These are phyloP conservation scores for Australoheros scitulus DNA, from an alignment of 2,113 vertebrate genomes.

Conservation along the genomic window DNA sequence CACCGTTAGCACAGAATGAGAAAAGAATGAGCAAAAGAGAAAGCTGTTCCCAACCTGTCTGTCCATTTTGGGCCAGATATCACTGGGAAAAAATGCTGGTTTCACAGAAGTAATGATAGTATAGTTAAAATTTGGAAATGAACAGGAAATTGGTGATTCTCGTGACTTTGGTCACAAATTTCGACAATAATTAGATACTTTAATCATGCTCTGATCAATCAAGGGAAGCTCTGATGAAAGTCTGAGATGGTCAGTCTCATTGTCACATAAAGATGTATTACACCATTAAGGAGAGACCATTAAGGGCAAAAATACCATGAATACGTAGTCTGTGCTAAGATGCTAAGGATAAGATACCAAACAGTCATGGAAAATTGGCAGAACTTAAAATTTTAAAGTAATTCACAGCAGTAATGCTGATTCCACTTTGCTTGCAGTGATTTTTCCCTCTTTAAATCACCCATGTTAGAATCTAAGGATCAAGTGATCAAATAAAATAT, in stretches of 20 bases:
- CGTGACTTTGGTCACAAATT: not conserved
- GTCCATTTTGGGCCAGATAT: not conserved
- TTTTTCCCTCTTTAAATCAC: not conserved
- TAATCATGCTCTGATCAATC: not conserved
- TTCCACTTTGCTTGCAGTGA: not conserved
- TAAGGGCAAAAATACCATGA: not conserved
- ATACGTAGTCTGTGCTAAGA: not conserved
- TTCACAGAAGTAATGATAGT: not conserved
- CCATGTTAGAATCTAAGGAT: too few relatives aligned
- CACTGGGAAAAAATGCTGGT: not conserved
- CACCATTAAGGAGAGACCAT: not conserved
- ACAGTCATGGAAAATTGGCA: not conserved
- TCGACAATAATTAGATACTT: not conserved
- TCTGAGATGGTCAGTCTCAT: not conserved
- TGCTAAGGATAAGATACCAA: not conserved
- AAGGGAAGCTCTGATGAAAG: not conserved
- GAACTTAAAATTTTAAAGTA: not conserved
- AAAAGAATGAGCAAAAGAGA: not conserved
- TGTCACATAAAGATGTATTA: slow-evolving; percentile 1
- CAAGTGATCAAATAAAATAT: not conserved
- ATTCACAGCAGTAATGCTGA: rapidly evolving
- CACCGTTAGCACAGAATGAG: not conserved
- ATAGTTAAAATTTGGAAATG: not conserved
- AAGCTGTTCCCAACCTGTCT: not conserved
- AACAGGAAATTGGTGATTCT: not conserved